Evolutionary conservation across 2,797 vertebrate species (phyloP).

Genomic region (Muscicapa comitata): DNA sequence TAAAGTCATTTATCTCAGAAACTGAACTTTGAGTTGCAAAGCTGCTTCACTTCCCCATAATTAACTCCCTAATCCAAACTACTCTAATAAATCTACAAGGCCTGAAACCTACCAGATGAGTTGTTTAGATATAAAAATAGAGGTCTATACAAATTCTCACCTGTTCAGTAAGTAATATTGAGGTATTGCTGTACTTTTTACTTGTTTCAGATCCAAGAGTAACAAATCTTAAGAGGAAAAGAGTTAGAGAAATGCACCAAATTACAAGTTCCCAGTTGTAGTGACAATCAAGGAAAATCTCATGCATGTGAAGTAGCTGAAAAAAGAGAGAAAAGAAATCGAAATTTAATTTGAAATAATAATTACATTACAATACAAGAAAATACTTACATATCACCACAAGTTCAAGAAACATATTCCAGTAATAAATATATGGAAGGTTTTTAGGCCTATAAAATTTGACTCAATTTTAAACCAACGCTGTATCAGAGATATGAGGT

Average conservation of each 20-base stretch:
- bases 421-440: not conserved
- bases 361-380: not conserved
- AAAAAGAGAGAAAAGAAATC: not conserved
- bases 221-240: conserved; percentile 95
- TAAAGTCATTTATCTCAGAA: not conserved
- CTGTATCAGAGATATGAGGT: not conserved
- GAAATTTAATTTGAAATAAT: not conserved
- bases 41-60: not conserved
- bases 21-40: not conserved
- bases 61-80: not conserved
- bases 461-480: not conserved
- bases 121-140: not conserved
- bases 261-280: conserved; percentile 98
- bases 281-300: conserved; percentile 94
- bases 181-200: conserved; percentile 99
- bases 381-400: not conserved
- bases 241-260: conserved; percentile 93
- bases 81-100: not conserved
- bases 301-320: conserved; percentile 92
- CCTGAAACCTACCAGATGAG: not conserved
- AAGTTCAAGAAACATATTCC: not conserved
- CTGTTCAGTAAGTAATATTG: conserved; percentile 98
- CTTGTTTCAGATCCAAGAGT: conserved; percentile 97
- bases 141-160: conserved; percentile 67
- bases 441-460: not conserved